Percentiles rank a stretch among this genome's conserved stretches.
Conservation (phyloP, 2,797 vertebrate genomes). For the Enteromius fasciolatus region DNA sequence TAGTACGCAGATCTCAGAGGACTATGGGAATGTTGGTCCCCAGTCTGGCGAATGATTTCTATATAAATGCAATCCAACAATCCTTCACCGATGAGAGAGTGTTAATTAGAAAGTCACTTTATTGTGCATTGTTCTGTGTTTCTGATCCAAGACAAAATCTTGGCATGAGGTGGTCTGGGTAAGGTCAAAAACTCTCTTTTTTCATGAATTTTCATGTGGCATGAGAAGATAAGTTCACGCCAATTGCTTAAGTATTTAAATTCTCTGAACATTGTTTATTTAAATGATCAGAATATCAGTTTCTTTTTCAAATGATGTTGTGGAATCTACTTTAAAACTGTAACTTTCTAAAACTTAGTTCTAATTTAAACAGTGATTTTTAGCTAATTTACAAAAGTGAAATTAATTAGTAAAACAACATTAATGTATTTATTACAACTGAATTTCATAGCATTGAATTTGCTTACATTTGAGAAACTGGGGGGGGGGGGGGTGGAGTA, state of each 20-base stretch:
- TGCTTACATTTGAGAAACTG: background rate
- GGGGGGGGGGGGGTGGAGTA: too few relatives aligned
- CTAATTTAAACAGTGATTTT: background rate
- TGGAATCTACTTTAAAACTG: background rate
- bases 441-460: background rate
- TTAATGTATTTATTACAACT: background rate
- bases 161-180: slow-evolving; percentile 38
- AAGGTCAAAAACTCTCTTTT: slow-evolving; percentile 24
- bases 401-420: background rate
- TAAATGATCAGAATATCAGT: background rate
- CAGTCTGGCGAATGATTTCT: slow-evolving; percentile 60
- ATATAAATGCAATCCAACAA: slow-evolving; percentile 61
- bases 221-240: slow-evolving; percentile 15
- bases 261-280: background rate
- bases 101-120: slow-evolving; percentile 68
- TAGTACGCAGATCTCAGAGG: slow-evolving; percentile 60
- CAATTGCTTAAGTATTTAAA: background rate
- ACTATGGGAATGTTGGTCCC: slow-evolving; percentile 59
- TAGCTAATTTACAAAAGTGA: background rate
- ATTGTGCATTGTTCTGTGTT: slow-evolving; percentile 60
- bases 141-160: slow-evolving; percentile 52
- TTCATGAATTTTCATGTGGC: slow-evolving; percentile 25
- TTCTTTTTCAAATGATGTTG: background rate
- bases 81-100: slow-evolving; percentile 63
- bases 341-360: background rate